phyloP scores from a whole-genome alignment of 2,797 vertebrate genomes.

The Silurus aristotelis region DNA sequence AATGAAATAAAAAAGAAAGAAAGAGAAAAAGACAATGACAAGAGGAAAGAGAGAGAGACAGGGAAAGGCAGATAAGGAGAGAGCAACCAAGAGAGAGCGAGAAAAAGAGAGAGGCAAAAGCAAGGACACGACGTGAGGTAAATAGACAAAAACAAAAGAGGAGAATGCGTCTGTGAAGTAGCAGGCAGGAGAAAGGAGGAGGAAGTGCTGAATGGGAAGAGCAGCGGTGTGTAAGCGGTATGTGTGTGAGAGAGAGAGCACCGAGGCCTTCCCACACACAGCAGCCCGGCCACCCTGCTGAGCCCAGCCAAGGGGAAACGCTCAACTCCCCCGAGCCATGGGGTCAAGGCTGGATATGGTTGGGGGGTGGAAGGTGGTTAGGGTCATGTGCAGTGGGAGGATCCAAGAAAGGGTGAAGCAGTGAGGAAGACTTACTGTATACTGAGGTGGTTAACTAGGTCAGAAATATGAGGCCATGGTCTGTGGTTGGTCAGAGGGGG shows the following conservation, averaged over 20 bases:
- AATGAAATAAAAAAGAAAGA: not conserved
- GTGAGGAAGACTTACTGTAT: not conserved
- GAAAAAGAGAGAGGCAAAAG: slow-evolving; percentile 22
- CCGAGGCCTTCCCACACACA: slow-evolving; percentile 75
- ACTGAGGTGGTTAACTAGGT: slow-evolving; percentile 3
- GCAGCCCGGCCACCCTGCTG: slow-evolving; percentile 65
- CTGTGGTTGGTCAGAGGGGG: not conserved
- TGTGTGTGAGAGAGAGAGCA: slow-evolving; percentile 75
- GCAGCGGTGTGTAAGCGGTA: slow-evolving; percentile 50
- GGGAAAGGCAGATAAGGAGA: not conserved
- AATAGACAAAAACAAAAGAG: slow-evolving; percentile 35
- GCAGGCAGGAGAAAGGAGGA: slow-evolving; percentile 51
- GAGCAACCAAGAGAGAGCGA: not conserved
- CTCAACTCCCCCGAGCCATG: slow-evolving; percentile 65
- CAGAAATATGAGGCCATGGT: not conserved
- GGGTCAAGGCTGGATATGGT: slow-evolving; percentile 73
- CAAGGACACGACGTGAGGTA: slow-evolving; percentile 56
- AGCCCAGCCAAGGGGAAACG: slow-evolving; percentile 75
- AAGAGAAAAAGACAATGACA: slow-evolving; percentile 12
- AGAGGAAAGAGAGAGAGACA: slow-evolving; percentile 26
- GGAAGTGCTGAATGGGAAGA: slow-evolving; percentile 71
- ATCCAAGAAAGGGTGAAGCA: slow-evolving; percentile 44
- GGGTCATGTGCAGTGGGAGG: slow-evolving; percentile 60
- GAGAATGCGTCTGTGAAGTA: slow-evolving; percentile 51
- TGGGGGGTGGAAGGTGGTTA: slow-evolving; percentile 40